phyloP scores from a whole-genome alignment of 2,113 vertebrate genomes.

The Synodontis membranacea region DNA sequence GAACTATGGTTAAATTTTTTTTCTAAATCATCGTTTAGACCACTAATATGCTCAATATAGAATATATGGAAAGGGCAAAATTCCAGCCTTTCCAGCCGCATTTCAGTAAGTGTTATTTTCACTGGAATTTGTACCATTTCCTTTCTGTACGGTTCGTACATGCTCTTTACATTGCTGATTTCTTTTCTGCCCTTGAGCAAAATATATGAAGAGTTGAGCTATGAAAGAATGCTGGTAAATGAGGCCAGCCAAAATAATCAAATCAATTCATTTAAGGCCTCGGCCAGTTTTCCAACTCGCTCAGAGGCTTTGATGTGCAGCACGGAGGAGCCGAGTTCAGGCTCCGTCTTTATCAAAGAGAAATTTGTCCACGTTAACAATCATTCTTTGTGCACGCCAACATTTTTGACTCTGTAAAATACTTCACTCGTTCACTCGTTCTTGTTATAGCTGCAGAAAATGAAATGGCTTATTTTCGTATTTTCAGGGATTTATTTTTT shows the following conservation, averaged over 20 bases:
- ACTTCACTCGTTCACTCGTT: not conserved
- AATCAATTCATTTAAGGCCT: slow-evolving; percentile 37
- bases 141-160: slow-evolving; percentile 13
- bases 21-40: not conserved
- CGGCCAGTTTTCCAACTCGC: slow-evolving; percentile 28
- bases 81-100: not conserved
- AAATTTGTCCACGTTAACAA: slow-evolving; percentile 30
- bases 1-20: not conserved
- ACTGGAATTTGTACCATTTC: slow-evolving; percentile 37
- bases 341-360: slow-evolving; percentile 24
- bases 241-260: slow-evolving; percentile 42
- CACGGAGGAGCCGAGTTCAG: not conserved
- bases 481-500: not conserved
- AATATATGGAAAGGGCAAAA: not conserved
- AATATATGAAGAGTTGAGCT: slow-evolving; percentile 15
- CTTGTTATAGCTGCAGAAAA: slow-evolving; percentile 3
- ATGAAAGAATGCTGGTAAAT: slow-evolving; percentile 50
- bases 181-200: slow-evolving; percentile 32
- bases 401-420: slow-evolving; percentile 19
- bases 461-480: slow-evolving; percentile 16
- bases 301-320: slow-evolving; percentile 38
- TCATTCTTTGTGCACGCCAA: slow-evolving; percentile 3
- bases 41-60: not conserved
- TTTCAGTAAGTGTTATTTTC: slow-evolving; percentile 11
- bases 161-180: slow-evolving; percentile 8